Conservation (phyloP, 2,113 vertebrate genomes). For the Typhlomys cinereus region DNA sequence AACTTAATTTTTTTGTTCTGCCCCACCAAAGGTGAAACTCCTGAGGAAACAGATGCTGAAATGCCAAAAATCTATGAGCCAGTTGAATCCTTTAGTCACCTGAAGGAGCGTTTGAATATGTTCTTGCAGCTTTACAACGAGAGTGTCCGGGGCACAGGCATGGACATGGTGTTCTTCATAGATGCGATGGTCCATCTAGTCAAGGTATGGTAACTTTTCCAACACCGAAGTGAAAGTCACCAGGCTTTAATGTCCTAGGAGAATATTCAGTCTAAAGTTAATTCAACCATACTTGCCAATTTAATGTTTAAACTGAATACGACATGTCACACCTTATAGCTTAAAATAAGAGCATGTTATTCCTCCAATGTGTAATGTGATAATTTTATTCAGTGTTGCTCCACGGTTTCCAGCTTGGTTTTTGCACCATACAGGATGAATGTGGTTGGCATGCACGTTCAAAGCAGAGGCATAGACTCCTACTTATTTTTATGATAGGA, state of each 20-base stretch:
- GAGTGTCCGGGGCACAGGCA: slow-evolving; percentile 89
- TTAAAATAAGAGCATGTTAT: slow-evolving; percentile 38
- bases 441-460: slow-evolving; percentile 48
- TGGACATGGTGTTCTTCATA: slow-evolving; percentile 96
- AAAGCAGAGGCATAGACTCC: slow-evolving; percentile 6
- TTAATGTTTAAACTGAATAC: slow-evolving; percentile 46
- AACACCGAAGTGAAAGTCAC: neutral
- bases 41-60: slow-evolving; percentile 88
- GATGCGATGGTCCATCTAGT: slow-evolving; percentile 96
- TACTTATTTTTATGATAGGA: slow-evolving; percentile 9
- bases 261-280: slow-evolving; percentile 40
- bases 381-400: slow-evolving; percentile 62
- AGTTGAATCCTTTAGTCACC: slow-evolving; percentile 88
- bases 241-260: slow-evolving; percentile 1
- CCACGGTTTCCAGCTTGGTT: slow-evolving; percentile 5
- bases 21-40: slow-evolving; percentile 87
- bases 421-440: neutral
- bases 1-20: neutral
- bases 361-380: slow-evolving; percentile 38
- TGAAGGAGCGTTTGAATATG: slow-evolving; percentile 90
- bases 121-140: slow-evolving; percentile 93
- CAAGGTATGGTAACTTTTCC: slow-evolving; percentile 87
- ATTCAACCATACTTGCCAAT: neutral
- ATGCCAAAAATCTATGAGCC: slow-evolving; percentile 95
- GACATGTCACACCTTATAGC: slow-evolving; percentile 39